Evolutionary conservation across 2,113 vertebrate genomes (phyloP).

Genomic region (Actenoides hombroni): DNA sequence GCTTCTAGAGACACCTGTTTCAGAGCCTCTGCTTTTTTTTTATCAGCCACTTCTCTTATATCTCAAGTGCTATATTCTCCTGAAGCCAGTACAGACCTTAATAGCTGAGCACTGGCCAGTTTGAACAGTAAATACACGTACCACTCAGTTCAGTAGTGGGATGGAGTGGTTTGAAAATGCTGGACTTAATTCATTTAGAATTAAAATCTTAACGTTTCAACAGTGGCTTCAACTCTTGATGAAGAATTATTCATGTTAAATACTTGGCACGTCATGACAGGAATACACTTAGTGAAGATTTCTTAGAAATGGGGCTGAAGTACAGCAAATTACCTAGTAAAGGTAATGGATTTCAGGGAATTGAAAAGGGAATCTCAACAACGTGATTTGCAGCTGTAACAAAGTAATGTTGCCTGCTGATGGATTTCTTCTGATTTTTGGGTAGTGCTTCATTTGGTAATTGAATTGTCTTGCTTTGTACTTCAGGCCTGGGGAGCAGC

Average conservation of each 20-base stretch:
- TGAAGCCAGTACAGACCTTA: background rate
- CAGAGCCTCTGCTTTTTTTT: background rate
- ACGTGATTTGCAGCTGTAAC: background rate
- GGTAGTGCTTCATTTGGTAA: background rate
- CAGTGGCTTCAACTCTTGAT: background rate
- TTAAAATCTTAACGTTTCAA: background rate
- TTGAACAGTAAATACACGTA: background rate
- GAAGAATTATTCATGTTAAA: background rate
- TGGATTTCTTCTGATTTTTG: background rate
- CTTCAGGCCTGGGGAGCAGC: slow-evolving; percentile 96
- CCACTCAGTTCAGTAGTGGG: background rate
- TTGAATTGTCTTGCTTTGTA: background rate
- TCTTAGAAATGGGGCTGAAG: background rate
- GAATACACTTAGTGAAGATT: background rate
- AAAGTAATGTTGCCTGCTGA: background rate
- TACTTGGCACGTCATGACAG: background rate
- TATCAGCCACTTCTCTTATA: background rate
- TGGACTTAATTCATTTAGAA: background rate
- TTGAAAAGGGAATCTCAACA: background rate
- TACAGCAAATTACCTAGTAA: background rate
- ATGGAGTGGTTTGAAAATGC: background rate
- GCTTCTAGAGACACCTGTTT: background rate
- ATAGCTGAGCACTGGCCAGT: background rate
- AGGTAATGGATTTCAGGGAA: background rate
- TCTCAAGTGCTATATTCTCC: background rate